phyloP scores from a whole-genome alignment of 2,888 invertebrate species.

The Byasa hedistus region DNA sequence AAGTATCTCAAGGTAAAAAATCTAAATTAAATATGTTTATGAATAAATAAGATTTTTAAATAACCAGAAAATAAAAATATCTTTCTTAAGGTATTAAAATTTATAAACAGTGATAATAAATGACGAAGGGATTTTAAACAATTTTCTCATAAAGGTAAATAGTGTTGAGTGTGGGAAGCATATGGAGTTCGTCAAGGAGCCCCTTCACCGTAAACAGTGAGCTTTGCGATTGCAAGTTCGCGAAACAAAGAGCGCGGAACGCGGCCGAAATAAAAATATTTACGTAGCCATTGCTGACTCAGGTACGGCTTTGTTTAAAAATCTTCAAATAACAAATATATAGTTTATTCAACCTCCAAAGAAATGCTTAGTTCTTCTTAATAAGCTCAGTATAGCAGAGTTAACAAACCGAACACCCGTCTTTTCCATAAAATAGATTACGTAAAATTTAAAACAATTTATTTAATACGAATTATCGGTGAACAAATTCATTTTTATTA shows the following conservation, averaged over 20 bases:
- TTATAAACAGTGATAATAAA: not conserved
- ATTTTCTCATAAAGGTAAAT: not conserved
- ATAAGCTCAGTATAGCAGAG: not conserved
- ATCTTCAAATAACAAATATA: slow-evolving; percentile 65
- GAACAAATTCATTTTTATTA: no score
- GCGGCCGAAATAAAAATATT: slow-evolving; percentile 75
- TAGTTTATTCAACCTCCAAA: slow-evolving; percentile 54
- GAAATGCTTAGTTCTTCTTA: slow-evolving; percentile 31
- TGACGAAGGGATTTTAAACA: no score
- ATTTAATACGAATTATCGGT: no score
- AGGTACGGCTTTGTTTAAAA: slow-evolving; percentile 70
- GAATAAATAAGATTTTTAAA: no score
- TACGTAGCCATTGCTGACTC: slow-evolving; percentile 70
- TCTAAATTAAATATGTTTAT: no score
- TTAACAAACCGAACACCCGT: not conserved
- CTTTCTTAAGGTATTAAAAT: not conserved
- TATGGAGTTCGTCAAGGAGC: slow-evolving; percentile 63
- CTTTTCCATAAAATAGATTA: not conserved
- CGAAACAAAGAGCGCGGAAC: slow-evolving; percentile 71
- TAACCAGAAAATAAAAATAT: no score
- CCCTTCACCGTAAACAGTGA: slow-evolving; percentile 62
- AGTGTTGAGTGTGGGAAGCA: slow-evolving; percentile 36
- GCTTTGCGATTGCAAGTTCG: slow-evolving; percentile 53
- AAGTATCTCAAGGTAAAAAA: no score
- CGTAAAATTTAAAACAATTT: not conserved